A percentile compares a stretch with the other conserved stretches of the same genome.
phyloP scores from a whole-genome alignment of 2,888 invertebrate genomes.

The Apeira syringaria region DNA sequence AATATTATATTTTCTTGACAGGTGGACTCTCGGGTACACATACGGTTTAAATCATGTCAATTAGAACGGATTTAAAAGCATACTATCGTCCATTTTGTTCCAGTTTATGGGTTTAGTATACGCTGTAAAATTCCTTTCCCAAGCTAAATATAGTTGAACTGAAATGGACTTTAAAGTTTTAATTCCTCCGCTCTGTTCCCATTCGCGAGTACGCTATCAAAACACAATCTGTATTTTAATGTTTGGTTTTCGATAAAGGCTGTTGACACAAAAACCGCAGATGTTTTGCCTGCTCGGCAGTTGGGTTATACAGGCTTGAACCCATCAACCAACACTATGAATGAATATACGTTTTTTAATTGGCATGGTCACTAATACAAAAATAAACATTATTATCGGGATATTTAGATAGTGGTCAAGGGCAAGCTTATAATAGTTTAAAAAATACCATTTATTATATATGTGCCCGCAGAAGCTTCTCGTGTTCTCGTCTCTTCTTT shows the following conservation, averaged over 20 bases:
- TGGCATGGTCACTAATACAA: too few relatives aligned
- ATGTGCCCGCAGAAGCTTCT: too few relatives aligned
- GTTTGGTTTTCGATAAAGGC: constrained; percentile 35
- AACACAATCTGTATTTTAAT: constrained; percentile 31
- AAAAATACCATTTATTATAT: too few relatives aligned
- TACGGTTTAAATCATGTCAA: not conserved
- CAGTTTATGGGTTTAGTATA: constrained; percentile 11
- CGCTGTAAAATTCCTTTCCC: constrained; percentile 11
- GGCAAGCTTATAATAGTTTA: too few relatives aligned
- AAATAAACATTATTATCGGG: too few relatives aligned
- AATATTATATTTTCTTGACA: too few relatives aligned
- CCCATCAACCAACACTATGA: not conserved
- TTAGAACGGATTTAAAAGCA: constrained; percentile 35
- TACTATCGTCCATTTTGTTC: constrained; percentile 47
- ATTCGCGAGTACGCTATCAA: constrained; percentile 28
- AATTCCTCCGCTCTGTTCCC: constrained; percentile 18
- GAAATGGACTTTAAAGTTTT: constrained; percentile 22
- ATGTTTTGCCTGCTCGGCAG: constrained; percentile 15
- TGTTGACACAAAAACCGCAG: constrained; percentile 33
- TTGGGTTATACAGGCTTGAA: not conserved
- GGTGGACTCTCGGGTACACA: too few relatives aligned
- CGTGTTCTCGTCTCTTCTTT: too few relatives aligned
- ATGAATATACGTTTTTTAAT: too few relatives aligned
- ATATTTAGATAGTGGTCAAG: too few relatives aligned
- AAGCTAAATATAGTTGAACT: constrained; percentile 9